Evolutionary conservation across 35 echinoderm and acorn worm genomes (phyloP), one percentile per base, ranked within the genome.

Genomic region (Hemicentrotus pulcherrimus): DNA sequence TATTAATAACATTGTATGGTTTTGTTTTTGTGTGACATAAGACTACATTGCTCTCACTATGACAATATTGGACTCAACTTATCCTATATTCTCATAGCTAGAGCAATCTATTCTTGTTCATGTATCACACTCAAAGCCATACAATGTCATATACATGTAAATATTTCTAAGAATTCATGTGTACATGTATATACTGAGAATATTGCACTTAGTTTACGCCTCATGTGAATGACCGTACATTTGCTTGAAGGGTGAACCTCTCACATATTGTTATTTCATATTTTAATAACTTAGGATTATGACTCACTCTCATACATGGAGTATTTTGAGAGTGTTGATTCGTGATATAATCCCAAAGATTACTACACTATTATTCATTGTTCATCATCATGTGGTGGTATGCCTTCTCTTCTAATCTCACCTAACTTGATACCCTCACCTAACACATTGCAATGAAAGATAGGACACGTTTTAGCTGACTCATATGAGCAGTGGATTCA

Each of bases 371-470:
- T 78, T 28, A 28, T 78, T 78, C 19, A 78, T 28, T 78, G 65
- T 78, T n/a, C 65, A n/a, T 28, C 22, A 78, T 78, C 65, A 22
- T 78, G 65, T 78, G 65, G 65, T 78, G 65, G 65, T n/a, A 78
- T 22, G 65, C 65, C 65, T 78, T 78, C 65, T 78, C 15, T 78
- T 78, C 19, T 28, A 78, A 78, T 78, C 65, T 78, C 19, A 78
- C 65, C 19, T 28, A 28, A 78, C 1, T 28, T 78, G 65, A 78
- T 78, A 78, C 65, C 19, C 65, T n/a, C 65, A 78, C 19, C 19
- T 78, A 78, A 78, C 19, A 78, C 65, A 78, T 78, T 78, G 65
- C 65, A 28, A 78, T 78, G 65, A 78, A 78, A 78, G 65, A 78
- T 28, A 28, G 19, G 19, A 78, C 24, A 78, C 6, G 4, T 78